Conservation (phyloP, 30 jellyfish, hydroid and myxozoan species). For the Catostylus mosaicus region DNA sequence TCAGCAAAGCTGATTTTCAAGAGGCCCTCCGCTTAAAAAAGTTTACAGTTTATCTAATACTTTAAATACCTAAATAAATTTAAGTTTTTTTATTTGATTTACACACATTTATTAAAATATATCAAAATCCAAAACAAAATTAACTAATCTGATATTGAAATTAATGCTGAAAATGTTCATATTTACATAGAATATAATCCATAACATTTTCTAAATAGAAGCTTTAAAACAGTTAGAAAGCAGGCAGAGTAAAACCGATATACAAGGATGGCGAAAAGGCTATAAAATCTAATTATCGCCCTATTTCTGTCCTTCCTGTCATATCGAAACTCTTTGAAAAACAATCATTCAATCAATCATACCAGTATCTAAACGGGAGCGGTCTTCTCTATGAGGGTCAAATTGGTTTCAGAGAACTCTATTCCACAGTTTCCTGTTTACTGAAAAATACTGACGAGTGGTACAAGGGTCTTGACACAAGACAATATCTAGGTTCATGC, state of each 20-base stretch:
- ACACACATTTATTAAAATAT: too few species aligned
- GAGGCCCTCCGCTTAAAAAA: too few species aligned
- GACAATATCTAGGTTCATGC: neutral
- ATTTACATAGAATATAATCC: too few species aligned
- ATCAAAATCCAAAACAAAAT: too few species aligned
- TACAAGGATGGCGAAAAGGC: conserved; percentile 3
- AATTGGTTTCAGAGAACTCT: neutral
- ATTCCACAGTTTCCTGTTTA: neutral
- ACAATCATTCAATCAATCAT: neutral
- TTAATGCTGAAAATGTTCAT: too few species aligned
- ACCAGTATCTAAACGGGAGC: neutral
- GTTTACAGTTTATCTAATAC: too few species aligned
- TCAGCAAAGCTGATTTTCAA: too few species aligned
- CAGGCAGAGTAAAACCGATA: neutral
- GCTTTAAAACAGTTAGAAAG: neutral
- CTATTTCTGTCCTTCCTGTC: neutral
- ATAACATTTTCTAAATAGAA: too few species aligned
- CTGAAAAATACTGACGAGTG: neutral
- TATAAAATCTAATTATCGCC: neutral
- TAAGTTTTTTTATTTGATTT: too few species aligned
- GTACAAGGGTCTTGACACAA: neutral
- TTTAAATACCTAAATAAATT: too few species aligned
- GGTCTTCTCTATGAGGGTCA: neutral
- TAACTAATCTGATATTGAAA: too few species aligned
- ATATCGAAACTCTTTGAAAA: neutral